A percentile compares a stretch with the other conserved stretches of the same genome.
Evolutionary conservation across 2,113 vertebrate species (phyloP).

Genomic region (Ursus arctos): DNA sequence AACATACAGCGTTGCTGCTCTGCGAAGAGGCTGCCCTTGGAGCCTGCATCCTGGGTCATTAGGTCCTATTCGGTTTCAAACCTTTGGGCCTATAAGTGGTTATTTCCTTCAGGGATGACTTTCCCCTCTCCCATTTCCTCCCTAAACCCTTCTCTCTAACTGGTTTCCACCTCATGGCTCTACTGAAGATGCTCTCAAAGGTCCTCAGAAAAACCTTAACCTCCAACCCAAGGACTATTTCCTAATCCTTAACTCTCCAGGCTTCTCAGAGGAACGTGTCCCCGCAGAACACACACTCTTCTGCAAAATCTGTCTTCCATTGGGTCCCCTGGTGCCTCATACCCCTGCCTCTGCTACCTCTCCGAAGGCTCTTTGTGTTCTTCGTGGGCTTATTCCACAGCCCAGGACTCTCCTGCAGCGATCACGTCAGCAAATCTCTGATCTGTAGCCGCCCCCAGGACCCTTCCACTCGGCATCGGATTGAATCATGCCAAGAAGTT

Average conservation of each 20-base stretch:
- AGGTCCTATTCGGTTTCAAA: neutral
- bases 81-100: neutral
- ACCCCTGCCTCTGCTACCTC: neutral
- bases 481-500: neutral
- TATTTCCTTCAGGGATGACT: neutral
- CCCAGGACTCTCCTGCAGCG: neutral
- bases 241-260: neutral
- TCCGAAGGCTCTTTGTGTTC: neutral
- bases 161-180: neutral
- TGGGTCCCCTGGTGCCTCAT: neutral
- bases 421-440: neutral
- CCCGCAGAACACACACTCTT: neutral
- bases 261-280: neutral
- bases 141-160: neutral
- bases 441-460: neutral
- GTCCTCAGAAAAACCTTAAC: neutral
- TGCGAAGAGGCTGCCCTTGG: neutral
- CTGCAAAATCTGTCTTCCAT: neutral
- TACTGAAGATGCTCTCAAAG: neutral
- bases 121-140: neutral
- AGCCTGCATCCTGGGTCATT: neutral
- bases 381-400: neutral
- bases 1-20: accelerated
- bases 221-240: neutral
- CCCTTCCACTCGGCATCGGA: neutral